A percentile compares a stretch with the other conserved stretches of the same genome.
Evolutionary conservation across 2,888 invertebrate species (phyloP).

Genomic region (Cryptosula pallasiana): DNA sequence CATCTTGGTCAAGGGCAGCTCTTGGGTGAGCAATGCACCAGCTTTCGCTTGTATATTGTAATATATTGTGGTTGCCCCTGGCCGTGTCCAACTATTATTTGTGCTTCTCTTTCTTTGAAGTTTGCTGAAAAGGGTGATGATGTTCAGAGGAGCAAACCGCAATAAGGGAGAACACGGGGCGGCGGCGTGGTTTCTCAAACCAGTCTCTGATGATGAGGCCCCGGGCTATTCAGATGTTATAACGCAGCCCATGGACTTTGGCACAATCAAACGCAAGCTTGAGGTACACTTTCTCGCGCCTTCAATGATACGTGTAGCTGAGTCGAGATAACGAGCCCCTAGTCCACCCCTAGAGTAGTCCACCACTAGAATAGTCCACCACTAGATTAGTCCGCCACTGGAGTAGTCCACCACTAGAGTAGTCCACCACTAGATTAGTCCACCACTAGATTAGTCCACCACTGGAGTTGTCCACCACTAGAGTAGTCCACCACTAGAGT

Average conservation of each 20-base stretch:
- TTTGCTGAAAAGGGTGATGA: constrained; percentile 44
- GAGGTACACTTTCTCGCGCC: constrained; percentile 36
- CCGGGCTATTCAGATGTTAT: constrained; percentile 52
- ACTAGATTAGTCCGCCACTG: no score
- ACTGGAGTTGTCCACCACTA: no score
- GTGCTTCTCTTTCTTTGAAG: constrained; percentile 32
- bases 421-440: no score
- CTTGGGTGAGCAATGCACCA: constrained; percentile 43
- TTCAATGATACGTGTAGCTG: no score
- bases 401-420: no score
- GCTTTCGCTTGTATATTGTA: no score
- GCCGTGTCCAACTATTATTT: neutral
- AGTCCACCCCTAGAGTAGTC: no score
- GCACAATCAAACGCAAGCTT: constrained; percentile 48
- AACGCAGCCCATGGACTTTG: constrained; percentile 51
- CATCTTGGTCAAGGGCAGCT: constrained; percentile 44
- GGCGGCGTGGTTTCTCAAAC: constrained; percentile 48
- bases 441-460: no score
- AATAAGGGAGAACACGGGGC: constrained; percentile 48
- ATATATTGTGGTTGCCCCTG: neutral
- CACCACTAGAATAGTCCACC: no score
- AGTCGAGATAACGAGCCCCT: no score
- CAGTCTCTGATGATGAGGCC: constrained; percentile 49
- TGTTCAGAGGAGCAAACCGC: constrained; percentile 44
- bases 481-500: no score